phyloP scores from a whole-genome alignment of 2,888 invertebrate species.

The Junonia oenone region DNA sequence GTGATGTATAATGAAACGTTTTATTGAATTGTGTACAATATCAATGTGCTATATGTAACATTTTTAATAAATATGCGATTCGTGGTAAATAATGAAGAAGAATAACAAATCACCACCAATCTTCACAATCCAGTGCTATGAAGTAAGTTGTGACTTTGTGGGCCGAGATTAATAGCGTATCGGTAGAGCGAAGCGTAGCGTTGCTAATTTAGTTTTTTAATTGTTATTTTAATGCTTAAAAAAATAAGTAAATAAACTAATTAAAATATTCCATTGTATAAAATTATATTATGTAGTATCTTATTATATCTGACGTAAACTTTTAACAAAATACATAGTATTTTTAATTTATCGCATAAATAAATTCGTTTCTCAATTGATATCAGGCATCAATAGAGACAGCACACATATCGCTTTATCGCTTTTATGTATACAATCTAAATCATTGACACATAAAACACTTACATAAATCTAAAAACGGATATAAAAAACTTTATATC shows the following conservation, averaged over 20 bases:
- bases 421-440: not conserved
- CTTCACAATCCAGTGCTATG: conserved; percentile 80
- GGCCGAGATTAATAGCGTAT: not conserved
- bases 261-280: too few relatives aligned
- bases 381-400: not conserved
- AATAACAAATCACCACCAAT: conserved; percentile 67
- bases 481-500: not conserved
- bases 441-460: not conserved
- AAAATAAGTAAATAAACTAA: too few relatives aligned
- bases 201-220: not conserved
- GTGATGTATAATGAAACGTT: not conserved
- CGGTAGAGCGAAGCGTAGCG: conserved; percentile 19
- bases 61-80: conserved; percentile 25
- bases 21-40: conserved; percentile 15
- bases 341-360: too few relatives aligned
- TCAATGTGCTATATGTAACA: conserved; percentile 16
- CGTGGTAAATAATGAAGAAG: conserved; percentile 49
- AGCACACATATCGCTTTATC: not conserved
- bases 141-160: conserved; percentile 73
- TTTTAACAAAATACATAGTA: too few relatives aligned
- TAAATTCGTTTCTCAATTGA: too few relatives aligned
- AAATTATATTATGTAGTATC: too few relatives aligned
- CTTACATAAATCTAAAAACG: too few relatives aligned
- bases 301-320: too few relatives aligned
- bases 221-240: not conserved